These are phyloP conservation scores for Thecophora atra DNA, from an alignment of 2,888 invertebrate genomes.

Conservation along the genomic window DNA sequence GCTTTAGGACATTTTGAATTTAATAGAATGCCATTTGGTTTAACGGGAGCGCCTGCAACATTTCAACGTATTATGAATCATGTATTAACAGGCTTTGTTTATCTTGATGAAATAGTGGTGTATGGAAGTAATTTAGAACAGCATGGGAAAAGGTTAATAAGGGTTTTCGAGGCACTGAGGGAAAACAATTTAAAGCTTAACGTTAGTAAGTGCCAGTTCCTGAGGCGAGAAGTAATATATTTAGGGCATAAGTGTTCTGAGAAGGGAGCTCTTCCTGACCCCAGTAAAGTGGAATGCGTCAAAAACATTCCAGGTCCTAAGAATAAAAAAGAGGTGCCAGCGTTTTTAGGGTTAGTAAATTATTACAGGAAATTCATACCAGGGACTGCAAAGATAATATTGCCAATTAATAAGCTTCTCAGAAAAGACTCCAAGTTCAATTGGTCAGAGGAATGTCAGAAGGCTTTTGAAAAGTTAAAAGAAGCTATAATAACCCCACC, in stretches of 20 bases:
- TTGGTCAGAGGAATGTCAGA: constrained; percentile 1
- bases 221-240: neutral
- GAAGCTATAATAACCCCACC: neutral
- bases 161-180: too few species aligned
- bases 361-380: constrained; percentile 4
- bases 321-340: neutral
- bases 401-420: constrained; percentile 11
- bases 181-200: too few species aligned
- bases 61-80: too few species aligned
- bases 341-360: neutral
- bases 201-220: too few species aligned
- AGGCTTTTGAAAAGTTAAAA: too few species aligned
- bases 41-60: too few species aligned
- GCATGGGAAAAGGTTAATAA: too few species aligned
- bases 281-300: neutral
- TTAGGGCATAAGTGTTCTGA: neutral
- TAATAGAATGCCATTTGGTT: too few species aligned
- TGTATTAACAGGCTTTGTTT: too few species aligned
- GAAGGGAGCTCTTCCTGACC: neutral
- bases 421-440: neutral
- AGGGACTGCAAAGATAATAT: neutral
- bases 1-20: too few species aligned
- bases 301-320: neutral
- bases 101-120: too few species aligned
- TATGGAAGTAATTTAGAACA: too few species aligned